A percentile compares a stretch with the other conserved stretches of the same genome.
Evolutionary conservation across 1,140 invertebrate species (phyloP).

Genomic region (Musca domestica): DNA sequence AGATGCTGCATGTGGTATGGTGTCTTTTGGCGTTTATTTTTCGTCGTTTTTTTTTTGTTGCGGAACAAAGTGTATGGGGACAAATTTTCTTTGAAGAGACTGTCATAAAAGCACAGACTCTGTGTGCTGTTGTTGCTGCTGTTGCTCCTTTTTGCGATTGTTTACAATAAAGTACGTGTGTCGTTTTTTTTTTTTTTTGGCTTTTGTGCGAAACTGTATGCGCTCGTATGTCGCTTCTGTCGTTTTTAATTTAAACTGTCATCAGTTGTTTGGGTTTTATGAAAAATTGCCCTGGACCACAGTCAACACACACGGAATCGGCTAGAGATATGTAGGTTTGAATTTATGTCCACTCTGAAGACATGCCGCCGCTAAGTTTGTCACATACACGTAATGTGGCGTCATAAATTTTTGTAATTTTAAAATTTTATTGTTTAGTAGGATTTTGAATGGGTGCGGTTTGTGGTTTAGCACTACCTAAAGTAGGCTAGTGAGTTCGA

Average conservation of each 20-base stretch:
- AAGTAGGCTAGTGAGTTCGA: no score
- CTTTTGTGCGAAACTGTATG: neutral
- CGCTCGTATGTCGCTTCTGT: slow-evolving; percentile 6
- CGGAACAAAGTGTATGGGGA: no score
- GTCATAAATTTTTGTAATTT: no score
- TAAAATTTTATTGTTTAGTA: no score
- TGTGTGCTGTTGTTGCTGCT: neutral
- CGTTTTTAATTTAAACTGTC: slow-evolving; percentile 19
- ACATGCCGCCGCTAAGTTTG: slow-evolving; percentile 12
- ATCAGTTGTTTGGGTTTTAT: slow-evolving; percentile 6
- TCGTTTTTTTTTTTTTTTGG: neutral
- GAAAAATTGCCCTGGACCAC: slow-evolving; percentile 11
- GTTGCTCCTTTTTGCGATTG: neutral
- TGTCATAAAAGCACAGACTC: slow-evolving; percentile 1
- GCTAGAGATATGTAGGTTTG: no score
- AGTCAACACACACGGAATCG: slow-evolving; percentile 2
- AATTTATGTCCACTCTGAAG: no score
- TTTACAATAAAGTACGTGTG: neutral
- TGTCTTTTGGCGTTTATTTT: neutral
- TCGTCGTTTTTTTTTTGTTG: no score
- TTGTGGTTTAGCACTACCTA: no score
- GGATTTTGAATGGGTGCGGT: no score
- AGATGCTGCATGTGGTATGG: neutral
- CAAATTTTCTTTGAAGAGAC: no score
- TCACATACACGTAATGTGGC: neutral